These are phyloP conservation scores for Vanessa atalanta DNA, from an alignment of 1,140 invertebrate species.

Conservation along the genomic window DNA sequence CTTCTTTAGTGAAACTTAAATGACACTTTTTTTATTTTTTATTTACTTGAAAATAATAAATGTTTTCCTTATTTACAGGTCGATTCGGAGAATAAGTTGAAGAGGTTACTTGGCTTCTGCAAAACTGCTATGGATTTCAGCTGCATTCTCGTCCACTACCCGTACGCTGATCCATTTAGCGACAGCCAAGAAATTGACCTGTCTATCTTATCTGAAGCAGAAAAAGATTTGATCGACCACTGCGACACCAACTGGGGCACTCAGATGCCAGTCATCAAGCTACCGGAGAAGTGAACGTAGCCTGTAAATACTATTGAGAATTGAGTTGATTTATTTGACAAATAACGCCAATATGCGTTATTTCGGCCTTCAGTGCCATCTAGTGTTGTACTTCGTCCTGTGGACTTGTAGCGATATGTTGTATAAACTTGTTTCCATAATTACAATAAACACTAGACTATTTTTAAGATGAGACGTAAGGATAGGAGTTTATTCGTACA, in stretches of 20 bases:
- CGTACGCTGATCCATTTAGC: conserved; percentile 73
- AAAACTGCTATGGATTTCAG: conserved; percentile 74
- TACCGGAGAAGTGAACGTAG: conserved; percentile 80
- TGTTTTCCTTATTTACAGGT: conserved; percentile 65
- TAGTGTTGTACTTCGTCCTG: conserved; percentile 53
- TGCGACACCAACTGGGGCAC: conserved; percentile 82
- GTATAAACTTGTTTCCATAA: conserved; percentile 31
- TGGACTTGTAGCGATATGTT: conserved; percentile 34
- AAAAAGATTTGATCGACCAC: conserved; percentile 80
- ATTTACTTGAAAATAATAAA: conserved; percentile 19
- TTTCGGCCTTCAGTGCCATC: conserved; percentile 66
- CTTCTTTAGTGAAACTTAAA: neutral
- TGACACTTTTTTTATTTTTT: neutral
- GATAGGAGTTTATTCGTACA: conserved; percentile 19
- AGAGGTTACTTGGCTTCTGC: conserved; percentile 75
- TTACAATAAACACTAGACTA: conserved; percentile 24
- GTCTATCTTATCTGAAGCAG: conserved; percentile 69
- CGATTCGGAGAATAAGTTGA: conserved; percentile 81
- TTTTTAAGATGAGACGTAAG: conserved; percentile 13
- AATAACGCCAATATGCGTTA: conserved; percentile 29
- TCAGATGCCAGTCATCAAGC: conserved; percentile 80
- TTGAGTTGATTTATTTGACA: conserved; percentile 13
- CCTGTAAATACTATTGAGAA: conserved; percentile 13
- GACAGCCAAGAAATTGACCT: conserved; percentile 76
- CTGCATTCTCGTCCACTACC: conserved; percentile 80